Percentiles rank a stretch among this genome's conserved stretches.
Conservation (phyloP, 1,140 invertebrate species). For the Cataglyphis hispanica region DNA sequence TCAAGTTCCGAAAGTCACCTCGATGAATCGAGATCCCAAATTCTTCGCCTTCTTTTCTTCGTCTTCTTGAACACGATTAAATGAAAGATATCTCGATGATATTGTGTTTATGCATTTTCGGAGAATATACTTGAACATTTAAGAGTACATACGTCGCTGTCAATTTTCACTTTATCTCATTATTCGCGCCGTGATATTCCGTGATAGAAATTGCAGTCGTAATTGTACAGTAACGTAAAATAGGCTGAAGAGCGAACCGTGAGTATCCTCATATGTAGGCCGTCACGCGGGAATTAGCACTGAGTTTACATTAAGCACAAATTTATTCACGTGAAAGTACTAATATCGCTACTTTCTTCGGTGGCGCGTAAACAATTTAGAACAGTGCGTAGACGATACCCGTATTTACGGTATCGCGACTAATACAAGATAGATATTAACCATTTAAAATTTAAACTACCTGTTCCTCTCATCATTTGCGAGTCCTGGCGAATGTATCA, state of each 20-base stretch:
- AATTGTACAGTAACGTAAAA: not conserved
- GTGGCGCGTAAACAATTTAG: slow-evolving; percentile 50
- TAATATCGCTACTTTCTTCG: slow-evolving; percentile 58
- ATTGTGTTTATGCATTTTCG: not conserved
- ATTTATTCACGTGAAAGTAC: slow-evolving; percentile 67
- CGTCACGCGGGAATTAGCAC: slow-evolving; percentile 42
- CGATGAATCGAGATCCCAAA: not conserved
- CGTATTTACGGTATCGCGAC: slow-evolving; percentile 48
- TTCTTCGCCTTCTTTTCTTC: slow-evolving; percentile 38
- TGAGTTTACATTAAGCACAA: slow-evolving; percentile 41
- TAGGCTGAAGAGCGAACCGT: not conserved
- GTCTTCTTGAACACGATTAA: not conserved
- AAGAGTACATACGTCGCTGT: not conserved
- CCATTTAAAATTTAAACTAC: slow-evolving; percentile 5
- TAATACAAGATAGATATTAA: slow-evolving; percentile 40
- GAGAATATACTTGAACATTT: no score
- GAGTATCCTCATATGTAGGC: slow-evolving; percentile 21
- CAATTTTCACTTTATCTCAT: not conserved
- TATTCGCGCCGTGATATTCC: not conserved
- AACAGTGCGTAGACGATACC: slow-evolving; percentile 12
- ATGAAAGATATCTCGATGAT: not conserved
- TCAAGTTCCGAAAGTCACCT: slow-evolving; percentile 54
- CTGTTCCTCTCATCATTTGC: not conserved
- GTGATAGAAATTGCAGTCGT: slow-evolving; percentile 1
- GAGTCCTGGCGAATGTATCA: slow-evolving; percentile 6